Conservation (phyloP, 2,113 vertebrate species). For the Oryzias javanicus region DNA sequence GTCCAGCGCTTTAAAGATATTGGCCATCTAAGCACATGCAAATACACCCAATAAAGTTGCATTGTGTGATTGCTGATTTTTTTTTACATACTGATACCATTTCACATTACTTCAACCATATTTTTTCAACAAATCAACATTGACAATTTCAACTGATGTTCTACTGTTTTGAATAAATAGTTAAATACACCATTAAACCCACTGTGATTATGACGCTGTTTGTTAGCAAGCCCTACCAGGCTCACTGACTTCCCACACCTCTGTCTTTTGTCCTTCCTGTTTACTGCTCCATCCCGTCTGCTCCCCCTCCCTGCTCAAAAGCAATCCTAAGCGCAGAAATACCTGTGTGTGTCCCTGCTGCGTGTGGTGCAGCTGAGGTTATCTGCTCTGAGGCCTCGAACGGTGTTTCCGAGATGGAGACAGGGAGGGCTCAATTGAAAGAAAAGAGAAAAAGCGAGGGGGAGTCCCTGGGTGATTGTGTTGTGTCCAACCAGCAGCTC, state of each 20-base stretch:
- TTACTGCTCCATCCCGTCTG: slow-evolving; percentile 21
- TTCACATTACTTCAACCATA: too few relatives aligned
- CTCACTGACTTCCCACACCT: slow-evolving; percentile 51
- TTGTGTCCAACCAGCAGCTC: slow-evolving; percentile 85
- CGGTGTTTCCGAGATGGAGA: slow-evolving; percentile 32
- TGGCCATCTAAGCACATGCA: too few relatives aligned
- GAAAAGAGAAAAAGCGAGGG: slow-evolving; percentile 31
- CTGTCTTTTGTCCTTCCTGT: slow-evolving; percentile 30
- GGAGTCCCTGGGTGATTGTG: slow-evolving; percentile 78
- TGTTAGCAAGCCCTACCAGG: slow-evolving; percentile 50
- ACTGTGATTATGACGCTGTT: slow-evolving; percentile 37
- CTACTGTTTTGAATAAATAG: too few relatives aligned
- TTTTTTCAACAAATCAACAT: too few relatives aligned
- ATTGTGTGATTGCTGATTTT: too few relatives aligned
- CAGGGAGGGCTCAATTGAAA: slow-evolving; percentile 31
- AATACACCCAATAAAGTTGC: too few relatives aligned
- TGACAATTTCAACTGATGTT: too few relatives aligned
- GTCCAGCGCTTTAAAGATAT: too few relatives aligned
- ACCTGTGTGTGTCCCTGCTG: slow-evolving; percentile 66
- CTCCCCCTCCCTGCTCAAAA: slow-evolving; percentile 49
- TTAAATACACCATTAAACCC: not conserved
- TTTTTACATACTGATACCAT: too few relatives aligned
- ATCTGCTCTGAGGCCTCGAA: slow-evolving; percentile 68
- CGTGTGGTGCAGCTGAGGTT: slow-evolving; percentile 75
- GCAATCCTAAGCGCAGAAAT: slow-evolving; percentile 66